Base-by-base conservation (phyloP, 2,888 invertebrate genomes). In the Drosophila mettleri region DNA sequence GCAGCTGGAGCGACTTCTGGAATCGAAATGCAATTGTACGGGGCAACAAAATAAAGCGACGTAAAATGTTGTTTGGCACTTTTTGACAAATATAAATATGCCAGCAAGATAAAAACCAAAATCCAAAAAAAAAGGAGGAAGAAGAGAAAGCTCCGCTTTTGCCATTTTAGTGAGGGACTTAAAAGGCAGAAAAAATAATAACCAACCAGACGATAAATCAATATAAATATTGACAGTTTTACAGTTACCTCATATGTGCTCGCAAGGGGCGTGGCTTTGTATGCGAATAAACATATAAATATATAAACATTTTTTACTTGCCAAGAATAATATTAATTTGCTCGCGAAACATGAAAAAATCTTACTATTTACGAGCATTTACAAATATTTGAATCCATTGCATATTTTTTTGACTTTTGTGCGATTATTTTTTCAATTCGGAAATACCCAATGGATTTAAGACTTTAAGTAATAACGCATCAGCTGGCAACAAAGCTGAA, bases 141-240 rank as follows among this genome's bases (percentile, higher is more conserved):
- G 45, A 18, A 41, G 51, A 48, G 16, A 4, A 24, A 20, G 31
- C 20, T 18, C 2, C 46, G 46, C 20, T 45, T 45, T 45, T 57
- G 53, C 52, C 43, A 55, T 77, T 58, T 66, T 60, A 27, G 22
- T 48, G 57, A 45, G 49, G 43, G 45, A 69, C 62, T 65, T 33
- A 46, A 54, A 48, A 39, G 9, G 14, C 18, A 52, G 45, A 36
- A 54, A 46, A 18, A 38, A 33, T 45, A 36, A 38, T 31, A 14
- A 24, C 16, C 51, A 36, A 7, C n/a, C 69, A 14, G 29, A 60
- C 49, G 38, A 81, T 86, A 78, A 87, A 83, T 83, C 82, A 83
- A 83, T 83, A 81, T 59, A 84, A 76, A 77, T 80, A 74, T 88
- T 77, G 88, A 77, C 83, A 86, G 78, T 74, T 88, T 75, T 62